Evolutionary conservation across 2,113 vertebrate genomes (phyloP).

Genomic region (Parus major): DNA sequence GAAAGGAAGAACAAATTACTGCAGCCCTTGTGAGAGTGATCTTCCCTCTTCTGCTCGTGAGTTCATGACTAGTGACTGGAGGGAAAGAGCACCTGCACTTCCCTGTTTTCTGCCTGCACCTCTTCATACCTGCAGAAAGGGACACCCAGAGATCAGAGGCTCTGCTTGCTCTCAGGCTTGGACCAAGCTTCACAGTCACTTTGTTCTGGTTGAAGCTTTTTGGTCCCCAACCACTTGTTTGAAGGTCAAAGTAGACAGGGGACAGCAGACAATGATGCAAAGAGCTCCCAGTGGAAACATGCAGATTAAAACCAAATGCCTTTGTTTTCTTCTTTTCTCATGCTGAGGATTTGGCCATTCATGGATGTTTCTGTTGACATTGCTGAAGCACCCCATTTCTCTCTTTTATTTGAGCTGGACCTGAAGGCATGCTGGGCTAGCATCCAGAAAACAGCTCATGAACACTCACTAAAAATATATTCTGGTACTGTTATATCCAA

Average conservation of each 20-base stretch:
- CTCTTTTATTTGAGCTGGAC: constrained; percentile 13
- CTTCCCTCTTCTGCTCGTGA: background rate
- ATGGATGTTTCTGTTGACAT: background rate
- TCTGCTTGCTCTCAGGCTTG: background rate
- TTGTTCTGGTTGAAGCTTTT: background rate
- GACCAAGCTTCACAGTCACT: background rate
- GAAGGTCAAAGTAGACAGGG: background rate
- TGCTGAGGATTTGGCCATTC: background rate
- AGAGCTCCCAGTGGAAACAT: background rate
- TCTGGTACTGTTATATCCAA: background rate
- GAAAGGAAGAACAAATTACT: background rate
- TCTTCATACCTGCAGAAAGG: background rate
- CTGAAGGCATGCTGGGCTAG: background rate
- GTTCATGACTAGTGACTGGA: background rate
- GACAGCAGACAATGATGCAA: background rate
- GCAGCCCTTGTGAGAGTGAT: background rate
- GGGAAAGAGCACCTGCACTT: background rate
- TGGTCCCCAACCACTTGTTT: background rate
- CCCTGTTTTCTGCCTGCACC: background rate
- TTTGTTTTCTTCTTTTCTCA: background rate
- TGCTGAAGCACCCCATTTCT: background rate
- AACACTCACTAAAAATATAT: background rate
- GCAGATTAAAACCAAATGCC: background rate
- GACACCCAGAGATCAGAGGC: background rate
- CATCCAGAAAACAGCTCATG: constrained; percentile 35